Evolutionary conservation across 2,888 invertebrate genomes (phyloP).

Genomic region (Hoplodrina ambigua): DNA sequence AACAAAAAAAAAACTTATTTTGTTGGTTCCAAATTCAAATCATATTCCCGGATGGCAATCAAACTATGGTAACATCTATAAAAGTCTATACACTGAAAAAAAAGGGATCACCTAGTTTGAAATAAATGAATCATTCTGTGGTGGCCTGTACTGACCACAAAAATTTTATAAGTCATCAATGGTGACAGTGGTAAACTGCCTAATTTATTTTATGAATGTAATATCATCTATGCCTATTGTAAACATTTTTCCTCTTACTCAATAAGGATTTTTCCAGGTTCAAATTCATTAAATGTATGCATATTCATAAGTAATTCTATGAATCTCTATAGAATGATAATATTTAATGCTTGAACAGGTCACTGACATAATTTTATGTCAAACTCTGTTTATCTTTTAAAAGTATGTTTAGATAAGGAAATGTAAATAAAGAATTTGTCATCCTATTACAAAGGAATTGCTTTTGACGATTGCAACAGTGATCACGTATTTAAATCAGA

Average conservation of each 20-base stretch:
- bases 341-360: slow-evolving; percentile 33
- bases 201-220: slow-evolving; percentile 10
- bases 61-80: too few species aligned
- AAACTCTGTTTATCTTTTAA: slow-evolving; percentile 50
- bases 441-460: slow-evolving; percentile 11
- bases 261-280: background rate
- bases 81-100: too few species aligned
- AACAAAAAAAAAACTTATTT: too few species aligned
- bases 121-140: slow-evolving; percentile 13
- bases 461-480: slow-evolving; percentile 1
- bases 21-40: too few species aligned
- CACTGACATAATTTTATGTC: slow-evolving; percentile 59
- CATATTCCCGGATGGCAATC: too few species aligned
- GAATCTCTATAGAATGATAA: slow-evolving; percentile 13
- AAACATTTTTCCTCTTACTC: background rate
- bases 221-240: background rate
- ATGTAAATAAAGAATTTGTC: slow-evolving; percentile 48
- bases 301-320: background rate
- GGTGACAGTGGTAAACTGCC: too few species aligned
- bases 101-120: background rate
- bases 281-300: background rate
- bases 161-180: too few species aligned
- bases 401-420: slow-evolving; percentile 42
- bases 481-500: slow-evolving; percentile 6
- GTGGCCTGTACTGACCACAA: background rate